These are phyloP conservation scores for Tichodroma muraria DNA, from an alignment of 2,113 vertebrate genomes.

Conservation along the genomic window DNA sequence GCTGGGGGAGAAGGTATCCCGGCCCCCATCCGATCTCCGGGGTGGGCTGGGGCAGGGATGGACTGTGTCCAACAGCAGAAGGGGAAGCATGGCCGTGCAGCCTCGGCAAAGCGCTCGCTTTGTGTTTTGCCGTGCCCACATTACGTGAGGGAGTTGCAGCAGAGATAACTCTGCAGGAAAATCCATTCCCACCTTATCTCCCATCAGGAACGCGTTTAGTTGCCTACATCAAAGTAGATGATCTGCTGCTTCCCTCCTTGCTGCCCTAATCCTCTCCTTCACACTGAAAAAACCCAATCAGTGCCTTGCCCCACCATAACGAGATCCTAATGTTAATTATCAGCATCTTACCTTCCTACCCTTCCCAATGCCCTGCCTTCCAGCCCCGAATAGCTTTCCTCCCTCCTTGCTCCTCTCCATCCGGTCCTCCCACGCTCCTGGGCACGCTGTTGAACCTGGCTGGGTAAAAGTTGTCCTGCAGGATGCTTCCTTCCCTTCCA, in stretches of 20 bases:
- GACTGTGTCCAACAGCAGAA: fast-evolving
- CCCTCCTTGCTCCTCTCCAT: neutral
- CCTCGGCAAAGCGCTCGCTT: neutral
- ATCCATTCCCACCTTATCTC: constrained; percentile 39
- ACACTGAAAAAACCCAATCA: neutral
- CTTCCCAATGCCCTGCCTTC: constrained; percentile 47
- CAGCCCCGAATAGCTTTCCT: constrained; percentile 39
- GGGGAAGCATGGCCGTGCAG: neutral
- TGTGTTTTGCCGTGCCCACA: neutral
- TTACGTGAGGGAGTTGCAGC: neutral
- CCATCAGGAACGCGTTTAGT: neutral
- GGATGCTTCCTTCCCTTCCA: constrained; percentile 34
- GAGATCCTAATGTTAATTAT: constrained; percentile 9
- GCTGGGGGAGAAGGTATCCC: neutral
- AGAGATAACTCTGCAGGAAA: neutral
- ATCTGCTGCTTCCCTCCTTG: neutral
- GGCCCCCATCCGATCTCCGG: fast-evolving
- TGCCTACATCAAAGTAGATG: constrained; percentile 4
- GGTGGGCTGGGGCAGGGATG: neutral
- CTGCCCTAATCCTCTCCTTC: constrained; percentile 11
- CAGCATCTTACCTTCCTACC: neutral
- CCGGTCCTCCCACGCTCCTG: constrained; percentile 57
- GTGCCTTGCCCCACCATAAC: neutral
- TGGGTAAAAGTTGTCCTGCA: constrained; percentile 26
- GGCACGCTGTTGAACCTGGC: neutral